Evolutionary conservation across 23 tunicate genomes (phyloP).

Genomic region (Phallusia fumigata): DNA sequence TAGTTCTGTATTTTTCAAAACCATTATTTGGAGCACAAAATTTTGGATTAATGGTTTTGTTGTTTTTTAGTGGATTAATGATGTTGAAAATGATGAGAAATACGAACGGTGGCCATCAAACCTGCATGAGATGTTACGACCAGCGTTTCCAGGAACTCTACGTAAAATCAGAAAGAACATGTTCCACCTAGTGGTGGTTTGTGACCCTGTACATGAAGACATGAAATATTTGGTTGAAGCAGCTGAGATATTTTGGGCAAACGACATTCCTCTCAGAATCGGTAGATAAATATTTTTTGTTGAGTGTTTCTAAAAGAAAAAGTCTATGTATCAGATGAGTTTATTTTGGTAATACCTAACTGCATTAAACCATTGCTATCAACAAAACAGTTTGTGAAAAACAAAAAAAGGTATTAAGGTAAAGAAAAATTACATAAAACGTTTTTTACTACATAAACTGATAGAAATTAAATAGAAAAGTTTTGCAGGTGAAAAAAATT

Average conservation of each 20-base stretch:
- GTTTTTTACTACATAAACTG: too few species aligned
- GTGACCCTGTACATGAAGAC: conserved; percentile 61
- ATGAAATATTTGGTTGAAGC: conserved; percentile 50
- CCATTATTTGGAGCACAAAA: too few species aligned
- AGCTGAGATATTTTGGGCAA: conserved; percentile 89
- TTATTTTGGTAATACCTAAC: too few species aligned
- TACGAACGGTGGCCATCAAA: conserved; percentile 78
- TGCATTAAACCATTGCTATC: too few species aligned
- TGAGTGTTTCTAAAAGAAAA: too few species aligned
- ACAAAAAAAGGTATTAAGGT: too few species aligned
- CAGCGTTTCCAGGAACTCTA: conserved; percentile 93
- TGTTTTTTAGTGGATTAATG: conserved; percentile 77
- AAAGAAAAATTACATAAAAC: too few species aligned
- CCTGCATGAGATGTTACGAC: conserved; percentile 88
- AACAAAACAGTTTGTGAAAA: too few species aligned
- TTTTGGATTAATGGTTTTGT: not conserved
- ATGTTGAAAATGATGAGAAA: conserved; percentile 82
- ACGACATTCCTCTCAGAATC: conserved; percentile 80
- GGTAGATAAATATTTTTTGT: conserved; percentile 27
- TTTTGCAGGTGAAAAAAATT: too few species aligned
- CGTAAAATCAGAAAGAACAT: conserved; percentile 81
- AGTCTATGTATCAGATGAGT: too few species aligned
- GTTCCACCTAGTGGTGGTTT: conserved; percentile 78
- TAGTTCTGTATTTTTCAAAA: too few species aligned
- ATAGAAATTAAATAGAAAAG: too few species aligned